Conservation (phyloP, 2,113 vertebrate genomes). For the Phrynosoma blainvillii region DNA sequence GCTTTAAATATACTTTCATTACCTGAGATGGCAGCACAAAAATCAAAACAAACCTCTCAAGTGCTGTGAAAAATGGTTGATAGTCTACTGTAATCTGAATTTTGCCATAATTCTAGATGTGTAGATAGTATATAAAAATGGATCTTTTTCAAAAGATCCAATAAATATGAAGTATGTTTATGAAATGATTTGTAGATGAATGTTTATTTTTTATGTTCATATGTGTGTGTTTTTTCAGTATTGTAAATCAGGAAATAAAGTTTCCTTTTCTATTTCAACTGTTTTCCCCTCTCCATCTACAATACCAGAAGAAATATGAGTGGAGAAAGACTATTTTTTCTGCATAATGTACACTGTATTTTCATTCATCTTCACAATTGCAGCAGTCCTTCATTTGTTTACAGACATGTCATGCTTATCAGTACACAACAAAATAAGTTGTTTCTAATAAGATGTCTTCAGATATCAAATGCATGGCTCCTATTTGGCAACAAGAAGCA, state of each 20-base stretch:
- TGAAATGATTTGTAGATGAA: conserved; percentile 5
- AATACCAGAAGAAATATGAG: background rate
- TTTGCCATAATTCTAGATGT: background rate
- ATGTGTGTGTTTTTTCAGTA: conserved; percentile 12
- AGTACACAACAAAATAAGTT: background rate
- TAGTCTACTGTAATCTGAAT: conserved; percentile 21
- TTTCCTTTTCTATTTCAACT: background rate
- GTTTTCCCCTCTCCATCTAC: background rate
- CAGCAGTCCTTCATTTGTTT: background rate
- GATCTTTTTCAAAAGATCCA: conserved; percentile 12
- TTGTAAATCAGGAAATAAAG: background rate
- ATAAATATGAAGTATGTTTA: conserved; percentile 11
- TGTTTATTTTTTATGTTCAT: background rate
- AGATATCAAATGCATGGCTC: background rate
- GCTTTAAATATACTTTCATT: conserved; percentile 32
- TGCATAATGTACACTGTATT: background rate
- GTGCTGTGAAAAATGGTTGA: conserved; percentile 19
- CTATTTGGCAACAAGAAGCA: background rate
- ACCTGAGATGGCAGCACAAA: conserved; percentile 22
- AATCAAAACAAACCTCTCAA: conserved; percentile 33
- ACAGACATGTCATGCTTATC: background rate
- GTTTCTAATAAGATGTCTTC: background rate
- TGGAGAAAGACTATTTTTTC: background rate
- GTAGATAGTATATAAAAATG: conserved; percentile 21
- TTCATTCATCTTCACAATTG: background rate